Evolutionary conservation across 2,888 invertebrate genomes (phyloP).

Genomic region (Eugnorisma glareosa): DNA sequence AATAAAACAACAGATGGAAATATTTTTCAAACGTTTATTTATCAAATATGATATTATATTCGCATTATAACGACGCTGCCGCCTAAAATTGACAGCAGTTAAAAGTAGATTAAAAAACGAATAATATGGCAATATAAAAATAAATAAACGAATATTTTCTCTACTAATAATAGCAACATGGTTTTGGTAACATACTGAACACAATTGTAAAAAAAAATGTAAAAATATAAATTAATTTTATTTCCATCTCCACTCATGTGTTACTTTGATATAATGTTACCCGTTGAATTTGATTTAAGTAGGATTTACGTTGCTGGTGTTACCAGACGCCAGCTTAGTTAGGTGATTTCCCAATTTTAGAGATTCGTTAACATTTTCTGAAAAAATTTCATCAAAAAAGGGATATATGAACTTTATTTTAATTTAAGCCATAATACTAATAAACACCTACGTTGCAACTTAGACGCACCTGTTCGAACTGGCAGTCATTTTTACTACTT

Average conservation of each 20-base stretch:
- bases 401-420: not conserved
- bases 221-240: constrained; percentile 37
- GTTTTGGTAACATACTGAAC: constrained; percentile 71
- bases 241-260: constrained; percentile 38
- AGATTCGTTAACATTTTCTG: constrained; percentile 30
- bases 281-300: constrained; percentile 6
- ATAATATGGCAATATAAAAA: constrained; percentile 62
- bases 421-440: constrained; percentile 8
- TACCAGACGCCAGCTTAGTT: constrained; percentile 9
- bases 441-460: constrained; percentile 10
- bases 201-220: constrained; percentile 61
- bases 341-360: not conserved
- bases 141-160: constrained; percentile 48
- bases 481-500: not conserved
- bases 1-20: constrained; percentile 33
- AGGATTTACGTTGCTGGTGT: constrained; percentile 15
- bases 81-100: constrained; percentile 5
- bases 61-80: constrained; percentile 14
- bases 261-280: constrained; percentile 14
- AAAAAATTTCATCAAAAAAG: not conserved
- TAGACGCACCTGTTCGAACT: not conserved
- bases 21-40: constrained; percentile 49
- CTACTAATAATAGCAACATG: constrained; percentile 63
- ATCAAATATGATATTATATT: constrained; percentile 51
- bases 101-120: constrained; percentile 16